Evolutionary conservation across 2,888 invertebrate genomes (phyloP).

Genomic region (Actias luna): DNA sequence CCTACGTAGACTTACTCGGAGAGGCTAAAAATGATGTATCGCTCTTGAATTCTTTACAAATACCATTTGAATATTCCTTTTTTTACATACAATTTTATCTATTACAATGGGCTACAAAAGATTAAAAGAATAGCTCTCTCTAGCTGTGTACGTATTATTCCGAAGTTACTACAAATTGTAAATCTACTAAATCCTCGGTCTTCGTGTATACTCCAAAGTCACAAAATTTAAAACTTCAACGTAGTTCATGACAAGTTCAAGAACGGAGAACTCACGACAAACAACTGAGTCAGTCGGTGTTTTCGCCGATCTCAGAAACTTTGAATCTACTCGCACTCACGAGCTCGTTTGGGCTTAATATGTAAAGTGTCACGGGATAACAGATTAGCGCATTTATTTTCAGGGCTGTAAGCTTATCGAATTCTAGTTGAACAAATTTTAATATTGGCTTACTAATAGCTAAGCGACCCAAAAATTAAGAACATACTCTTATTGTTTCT

Average conservation of each 20-base stretch:
- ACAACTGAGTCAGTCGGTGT: constrained; percentile 18
- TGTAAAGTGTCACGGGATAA: constrained; percentile 56
- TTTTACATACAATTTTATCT: not conserved
- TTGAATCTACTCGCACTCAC: constrained; percentile 21
- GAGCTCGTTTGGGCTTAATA: constrained; percentile 50
- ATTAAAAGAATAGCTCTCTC: not conserved
- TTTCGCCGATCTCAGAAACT: constrained; percentile 21
- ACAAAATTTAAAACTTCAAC: constrained; percentile 14
- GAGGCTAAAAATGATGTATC: not conserved
- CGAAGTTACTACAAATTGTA: not conserved
- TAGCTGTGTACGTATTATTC: not conserved
- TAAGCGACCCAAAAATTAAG: too few species aligned
- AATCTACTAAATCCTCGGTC: not conserved
- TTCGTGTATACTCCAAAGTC: not conserved
- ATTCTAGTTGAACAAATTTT: not conserved
- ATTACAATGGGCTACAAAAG: not conserved
- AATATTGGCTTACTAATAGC: not conserved
- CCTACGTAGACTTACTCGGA: constrained; percentile 4
- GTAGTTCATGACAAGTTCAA: constrained; percentile 6
- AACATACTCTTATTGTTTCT: too few species aligned
- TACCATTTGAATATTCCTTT: constrained; percentile 1
- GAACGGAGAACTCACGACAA: constrained; percentile 16
- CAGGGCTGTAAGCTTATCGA: constrained; percentile 5
- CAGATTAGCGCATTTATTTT: constrained; percentile 55
- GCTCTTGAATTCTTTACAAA: not conserved